Conservation (phyloP, 2,113 vertebrate genomes). For the Hyperopisus bebe region DNA sequence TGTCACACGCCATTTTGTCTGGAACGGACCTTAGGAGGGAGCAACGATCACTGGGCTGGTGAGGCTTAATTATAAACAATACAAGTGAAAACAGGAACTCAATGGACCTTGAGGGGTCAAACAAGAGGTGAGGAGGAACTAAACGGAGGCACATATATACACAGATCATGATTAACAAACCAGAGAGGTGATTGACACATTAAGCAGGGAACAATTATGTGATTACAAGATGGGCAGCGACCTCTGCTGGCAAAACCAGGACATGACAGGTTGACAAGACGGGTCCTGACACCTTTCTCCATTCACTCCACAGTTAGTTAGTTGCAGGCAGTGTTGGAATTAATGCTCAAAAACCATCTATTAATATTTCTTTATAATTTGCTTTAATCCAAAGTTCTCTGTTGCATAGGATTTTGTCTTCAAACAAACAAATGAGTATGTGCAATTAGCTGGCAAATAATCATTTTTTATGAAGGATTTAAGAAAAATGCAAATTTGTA, state of each 20-base stretch:
- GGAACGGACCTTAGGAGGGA: neutral
- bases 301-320: neutral
- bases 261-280: neutral
- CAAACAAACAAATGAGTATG: neutral
- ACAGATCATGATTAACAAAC: neutral
- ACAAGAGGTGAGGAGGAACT: neutral
- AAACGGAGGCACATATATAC: neutral
- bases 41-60: neutral
- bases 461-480: neutral
- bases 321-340: neutral
- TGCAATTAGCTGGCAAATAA: neutral
- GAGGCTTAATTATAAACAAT: neutral
- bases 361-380: neutral
- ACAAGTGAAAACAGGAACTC: neutral
- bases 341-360: neutral
- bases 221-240: neutral
- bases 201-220: neutral
- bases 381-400: neutral
- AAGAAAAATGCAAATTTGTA: neutral
- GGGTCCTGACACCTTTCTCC: neutral
- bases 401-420: neutral
- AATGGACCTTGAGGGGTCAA: neutral
- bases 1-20: neutral
- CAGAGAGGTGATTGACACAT: neutral
- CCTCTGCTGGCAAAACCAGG: neutral